phyloP scores from a whole-genome alignment of 2,888 invertebrate species.

The Drosophila falleni region DNA sequence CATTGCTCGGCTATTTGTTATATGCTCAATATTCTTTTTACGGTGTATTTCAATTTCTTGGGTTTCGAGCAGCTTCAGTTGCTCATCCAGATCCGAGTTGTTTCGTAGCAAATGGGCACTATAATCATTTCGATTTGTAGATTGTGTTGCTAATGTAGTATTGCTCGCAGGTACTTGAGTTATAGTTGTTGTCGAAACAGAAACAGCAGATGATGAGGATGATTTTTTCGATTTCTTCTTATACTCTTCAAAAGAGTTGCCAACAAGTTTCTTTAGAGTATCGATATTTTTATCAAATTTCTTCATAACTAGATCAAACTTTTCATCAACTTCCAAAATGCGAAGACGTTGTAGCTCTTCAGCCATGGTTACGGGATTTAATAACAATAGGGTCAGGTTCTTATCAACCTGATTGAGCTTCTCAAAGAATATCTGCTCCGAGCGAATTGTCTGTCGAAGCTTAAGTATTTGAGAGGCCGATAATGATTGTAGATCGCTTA shows the following conservation, averaged over 20 bases:
- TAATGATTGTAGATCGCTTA: slow-evolving; percentile 75
- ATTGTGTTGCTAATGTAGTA: not conserved
- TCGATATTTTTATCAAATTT: slow-evolving; percentile 84
- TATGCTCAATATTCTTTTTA: slow-evolving; percentile 66
- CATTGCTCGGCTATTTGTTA: slow-evolving; percentile 45
- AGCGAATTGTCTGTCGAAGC: slow-evolving; percentile 74
- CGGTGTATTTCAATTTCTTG: slow-evolving; percentile 83
- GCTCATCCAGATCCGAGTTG: slow-evolving; percentile 84
- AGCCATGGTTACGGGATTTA: slow-evolving; percentile 82
- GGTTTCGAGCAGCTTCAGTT: slow-evolving; percentile 82
- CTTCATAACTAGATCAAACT: slow-evolving; percentile 73
- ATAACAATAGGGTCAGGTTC: slow-evolving; percentile 81
- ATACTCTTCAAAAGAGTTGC: slow-evolving; percentile 76
- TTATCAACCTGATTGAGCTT: slow-evolving; percentile 84
- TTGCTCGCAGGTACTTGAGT: not conserved
- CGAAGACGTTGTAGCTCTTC: slow-evolving; percentile 64
- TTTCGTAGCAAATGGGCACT: slow-evolving; percentile 81
- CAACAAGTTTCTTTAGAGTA: slow-evolving; percentile 83
- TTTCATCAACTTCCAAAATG: slow-evolving; percentile 45
- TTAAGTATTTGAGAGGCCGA: slow-evolving; percentile 71
- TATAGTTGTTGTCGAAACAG: not conserved
- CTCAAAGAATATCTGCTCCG: slow-evolving; percentile 82
- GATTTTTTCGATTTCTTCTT: slow-evolving; percentile 12
- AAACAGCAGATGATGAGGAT: too few relatives aligned
- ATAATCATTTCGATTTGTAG: slow-evolving; percentile 47